A percentile compares a stretch with the other conserved stretches of the same genome.
Conservation (phyloP, 1,140 invertebrate species). For the Muscidifurax raptorellus region DNA sequence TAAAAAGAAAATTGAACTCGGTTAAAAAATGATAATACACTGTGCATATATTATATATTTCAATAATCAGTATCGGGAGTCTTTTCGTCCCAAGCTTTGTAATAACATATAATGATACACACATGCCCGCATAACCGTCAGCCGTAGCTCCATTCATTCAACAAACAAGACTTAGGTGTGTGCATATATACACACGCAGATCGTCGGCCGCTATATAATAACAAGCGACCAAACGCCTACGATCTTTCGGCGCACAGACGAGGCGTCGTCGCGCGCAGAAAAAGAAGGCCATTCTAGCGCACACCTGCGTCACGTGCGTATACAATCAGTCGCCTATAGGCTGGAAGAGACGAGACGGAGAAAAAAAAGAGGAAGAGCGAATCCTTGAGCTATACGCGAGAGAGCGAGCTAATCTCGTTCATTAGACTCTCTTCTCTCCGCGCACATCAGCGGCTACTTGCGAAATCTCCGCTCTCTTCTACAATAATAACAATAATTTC, state of each 20-base stretch:
- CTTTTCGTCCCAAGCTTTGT: conserved; percentile 1
- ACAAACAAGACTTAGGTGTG: not conserved
- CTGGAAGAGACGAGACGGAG: not conserved
- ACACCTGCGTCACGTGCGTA: too few relatives aligned
- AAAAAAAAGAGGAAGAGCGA: not conserved
- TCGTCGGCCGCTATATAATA: not conserved
- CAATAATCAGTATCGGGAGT: not conserved
- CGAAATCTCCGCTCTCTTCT: not conserved
- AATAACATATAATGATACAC: not conserved
- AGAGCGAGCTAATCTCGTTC: conserved; percentile 22
- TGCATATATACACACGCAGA: not conserved
- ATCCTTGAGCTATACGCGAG: not conserved
- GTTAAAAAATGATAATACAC: not conserved
- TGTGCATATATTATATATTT: not conserved
- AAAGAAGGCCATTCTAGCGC: not conserved
- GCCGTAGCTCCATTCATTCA: not conserved
- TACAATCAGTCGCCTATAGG: too few relatives aligned
- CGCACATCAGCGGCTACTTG: not conserved
- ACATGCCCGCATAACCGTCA: not conserved
- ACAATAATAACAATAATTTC: conserved; percentile 25
- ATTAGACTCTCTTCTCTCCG: conserved; percentile 3
- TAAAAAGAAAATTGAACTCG: conserved; percentile 14
- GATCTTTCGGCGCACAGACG: not conserved
- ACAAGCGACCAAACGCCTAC: not conserved
- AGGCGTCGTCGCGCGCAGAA: not conserved